phyloP scores from a whole-genome alignment of 2,113 vertebrate genomes.

The Stegastes partitus region DNA sequence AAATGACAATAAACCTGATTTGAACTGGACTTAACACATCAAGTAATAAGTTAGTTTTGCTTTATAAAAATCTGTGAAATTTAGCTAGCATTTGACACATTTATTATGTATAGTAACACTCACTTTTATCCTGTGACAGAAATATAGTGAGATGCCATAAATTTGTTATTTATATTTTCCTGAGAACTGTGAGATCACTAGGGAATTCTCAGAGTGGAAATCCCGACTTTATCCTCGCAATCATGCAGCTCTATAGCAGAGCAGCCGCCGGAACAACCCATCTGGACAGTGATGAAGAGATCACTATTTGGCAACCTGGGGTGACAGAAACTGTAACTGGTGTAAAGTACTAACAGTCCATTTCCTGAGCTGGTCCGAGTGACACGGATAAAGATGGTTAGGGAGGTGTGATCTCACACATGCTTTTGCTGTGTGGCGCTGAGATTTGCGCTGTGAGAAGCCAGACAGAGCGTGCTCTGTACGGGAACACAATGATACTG shows the following conservation, averaged over 20 bases:
- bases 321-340: constrained; percentile 65
- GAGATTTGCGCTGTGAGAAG: constrained; percentile 37
- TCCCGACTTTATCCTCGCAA: neutral
- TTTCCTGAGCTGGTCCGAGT: constrained; percentile 25
- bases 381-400: constrained; percentile 30
- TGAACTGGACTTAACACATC: too few species aligned
- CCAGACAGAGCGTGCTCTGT: neutral
- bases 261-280: constrained; percentile 20
- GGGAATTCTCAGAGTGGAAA: constrained; percentile 4
- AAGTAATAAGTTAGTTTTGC: neutral
- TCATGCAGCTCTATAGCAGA: neutral
- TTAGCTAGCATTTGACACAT: too few species aligned
- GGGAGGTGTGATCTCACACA: constrained; percentile 31
- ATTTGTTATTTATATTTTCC: too few species aligned
- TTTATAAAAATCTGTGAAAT: neutral
- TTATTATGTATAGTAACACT: too few species aligned
- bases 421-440: neutral
- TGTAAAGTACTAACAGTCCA: constrained; percentile 52
- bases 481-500: constrained; percentile 28
- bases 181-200: neutral
- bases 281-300: constrained; percentile 44
- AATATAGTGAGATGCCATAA: too few species aligned
- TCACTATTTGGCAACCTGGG: constrained; percentile 31
- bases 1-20: too few species aligned
- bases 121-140: too few species aligned